Evolutionary conservation across 2,113 vertebrate genomes (phyloP).

Genomic region (Plotosus lineatus): DNA sequence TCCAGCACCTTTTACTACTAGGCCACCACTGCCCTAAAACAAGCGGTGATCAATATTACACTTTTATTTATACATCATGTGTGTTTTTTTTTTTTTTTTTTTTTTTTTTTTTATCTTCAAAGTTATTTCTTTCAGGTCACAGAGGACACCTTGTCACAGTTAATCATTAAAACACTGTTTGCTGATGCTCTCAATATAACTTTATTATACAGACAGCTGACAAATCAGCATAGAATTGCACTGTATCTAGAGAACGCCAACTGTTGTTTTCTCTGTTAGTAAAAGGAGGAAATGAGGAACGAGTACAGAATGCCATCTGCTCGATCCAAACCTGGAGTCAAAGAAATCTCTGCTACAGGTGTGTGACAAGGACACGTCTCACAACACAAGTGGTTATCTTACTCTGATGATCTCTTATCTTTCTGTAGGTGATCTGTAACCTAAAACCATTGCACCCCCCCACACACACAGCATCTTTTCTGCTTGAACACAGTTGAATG

Average conservation of each 20-base stretch:
- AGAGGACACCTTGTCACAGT: slow-evolving; percentile 14
- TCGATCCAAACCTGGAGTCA: slow-evolving; percentile 30
- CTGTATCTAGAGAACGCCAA: slow-evolving; percentile 42
- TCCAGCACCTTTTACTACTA: too few species aligned
- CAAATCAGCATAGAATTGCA: slow-evolving; percentile 30
- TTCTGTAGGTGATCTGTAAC: not conserved
- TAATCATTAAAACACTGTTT: slow-evolving; percentile 44
- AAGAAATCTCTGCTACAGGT: slow-evolving; percentile 44
- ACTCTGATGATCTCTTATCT: slow-evolving; percentile 24
- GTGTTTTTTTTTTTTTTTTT: too few species aligned
- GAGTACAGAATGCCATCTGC: slow-evolving; percentile 48
- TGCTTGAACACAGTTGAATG: not conserved
- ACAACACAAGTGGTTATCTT: slow-evolving; percentile 17
- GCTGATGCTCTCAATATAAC: slow-evolving; percentile 14
- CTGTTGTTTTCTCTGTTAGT: slow-evolving; percentile 35
- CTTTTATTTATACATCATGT: not conserved
- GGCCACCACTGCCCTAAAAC: too few species aligned
- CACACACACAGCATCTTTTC: too few species aligned
- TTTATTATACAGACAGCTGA: slow-evolving; percentile 53
- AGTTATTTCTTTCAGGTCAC: not conserved
- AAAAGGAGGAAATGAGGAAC: slow-evolving; percentile 38
- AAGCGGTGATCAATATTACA: not conserved
- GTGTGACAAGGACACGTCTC: slow-evolving; percentile 41
- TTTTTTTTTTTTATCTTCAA: not conserved
- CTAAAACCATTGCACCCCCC: not conserved